Base-by-base conservation (phyloP, 2,888 invertebrate genomes). In the Andrena bicolor region DNA sequence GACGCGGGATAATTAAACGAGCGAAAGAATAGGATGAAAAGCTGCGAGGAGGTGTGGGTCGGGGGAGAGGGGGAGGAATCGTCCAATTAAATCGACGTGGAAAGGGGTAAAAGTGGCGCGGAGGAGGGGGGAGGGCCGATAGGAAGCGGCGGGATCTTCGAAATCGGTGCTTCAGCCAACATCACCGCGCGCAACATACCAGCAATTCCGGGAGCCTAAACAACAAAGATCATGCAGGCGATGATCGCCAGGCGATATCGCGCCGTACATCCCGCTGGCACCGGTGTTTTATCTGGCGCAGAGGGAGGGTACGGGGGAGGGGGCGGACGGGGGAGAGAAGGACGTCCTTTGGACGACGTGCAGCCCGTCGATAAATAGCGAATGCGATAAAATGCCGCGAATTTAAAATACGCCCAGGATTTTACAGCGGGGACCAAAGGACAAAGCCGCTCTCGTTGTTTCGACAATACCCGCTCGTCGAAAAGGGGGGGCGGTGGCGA, bases 361-460 rank as follows among this genome's bases (percentile, higher is more conserved):
- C 83, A 86, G 87, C 80, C 86, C 89, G 89, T 89, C 89, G 88
- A 88, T 88, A 89, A 88, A 88, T 88, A 87, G 88, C 88, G 89
- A 88, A 88, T 89, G 88, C 88, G 88, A 88, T 88, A 88, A 88
- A 88, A 88, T 88, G 87, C 89, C 88, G 88, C 89, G 89, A 88
- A 88, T 88, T 89, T 89, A 89, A 89, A 88, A 89, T 88, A 88
- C 89, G 88, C 82, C 88, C 86, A 89, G 88, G 88, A 82, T 88
- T 88, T 88, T 87, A 88, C 88, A 89, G 86, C 89, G 83, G 88
- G 86, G 89, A 87, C 88, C 89, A 88, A 88, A 89, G 89, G 88
- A 89, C 89, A 89, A 89, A 88, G 88, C 89, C 88, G 89, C 83
- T 89, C 88, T 89, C 89, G 89, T 90, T 89, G 89, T 89, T 89